A percentile compares a stretch with the other conserved stretches of the same genome.
Conservation (phyloP, 2,888 invertebrate species). For the Dinocampus coccinellae region DNA sequence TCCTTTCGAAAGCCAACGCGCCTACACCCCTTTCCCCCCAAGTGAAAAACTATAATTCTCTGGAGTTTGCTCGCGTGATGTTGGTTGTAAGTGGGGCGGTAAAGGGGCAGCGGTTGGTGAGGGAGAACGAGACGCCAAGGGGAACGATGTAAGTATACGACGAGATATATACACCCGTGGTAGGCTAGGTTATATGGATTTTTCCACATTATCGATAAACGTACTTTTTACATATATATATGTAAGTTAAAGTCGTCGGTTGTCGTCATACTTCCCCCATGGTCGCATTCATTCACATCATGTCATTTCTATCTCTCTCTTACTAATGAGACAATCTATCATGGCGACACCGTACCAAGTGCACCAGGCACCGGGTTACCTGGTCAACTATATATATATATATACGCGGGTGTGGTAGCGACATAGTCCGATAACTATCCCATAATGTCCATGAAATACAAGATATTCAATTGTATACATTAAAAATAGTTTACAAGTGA, state of each 20-base stretch:
- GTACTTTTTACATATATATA: neutral
- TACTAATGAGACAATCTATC: constrained; percentile 41
- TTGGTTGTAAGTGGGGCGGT: constrained; percentile 39
- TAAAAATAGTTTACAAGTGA: neutral
- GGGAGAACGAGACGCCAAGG: constrained; percentile 47
- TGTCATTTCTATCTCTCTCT: constrained; percentile 43
- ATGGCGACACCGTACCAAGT: constrained; percentile 50
- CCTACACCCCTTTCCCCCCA: constrained; percentile 64
- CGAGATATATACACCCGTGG: constrained; percentile 1
- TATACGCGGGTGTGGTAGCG: constrained; percentile 14
- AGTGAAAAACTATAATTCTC: constrained; percentile 65
- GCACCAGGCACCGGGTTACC: constrained; percentile 60
- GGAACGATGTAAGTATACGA: constrained; percentile 33
- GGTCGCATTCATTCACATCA: constrained; percentile 38
- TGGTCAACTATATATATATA: constrained; percentile 51
- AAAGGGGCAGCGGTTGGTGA: too few relatives aligned
- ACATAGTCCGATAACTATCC: neutral
- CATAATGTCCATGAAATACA: neutral
- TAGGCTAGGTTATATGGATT: constrained; percentile 21
- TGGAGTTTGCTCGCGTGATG: constrained; percentile 46
- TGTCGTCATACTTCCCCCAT: constrained; percentile 28
- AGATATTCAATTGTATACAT: neutral
- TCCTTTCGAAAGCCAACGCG: constrained; percentile 68
- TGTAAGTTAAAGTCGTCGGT: constrained; percentile 8
- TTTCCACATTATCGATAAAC: neutral